Base-by-base conservation (phyloP, 2,797 vertebrate species). In the Neomorphus geoffroyi region DNA sequence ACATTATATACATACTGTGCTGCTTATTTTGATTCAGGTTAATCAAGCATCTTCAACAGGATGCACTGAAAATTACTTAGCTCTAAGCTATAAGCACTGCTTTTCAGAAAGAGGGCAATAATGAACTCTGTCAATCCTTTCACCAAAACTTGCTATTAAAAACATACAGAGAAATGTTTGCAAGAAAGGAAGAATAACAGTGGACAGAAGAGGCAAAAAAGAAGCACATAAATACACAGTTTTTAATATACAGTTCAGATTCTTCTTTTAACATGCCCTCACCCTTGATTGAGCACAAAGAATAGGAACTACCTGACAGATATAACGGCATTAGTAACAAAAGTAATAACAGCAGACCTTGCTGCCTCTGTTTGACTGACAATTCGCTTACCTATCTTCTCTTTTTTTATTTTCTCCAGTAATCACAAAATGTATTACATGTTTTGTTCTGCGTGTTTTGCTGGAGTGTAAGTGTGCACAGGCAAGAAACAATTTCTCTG, bases 401-500 rank as follows among this genome's bases (percentile, higher is more conserved):
- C 27, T 91, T 80, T 73, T 67, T 87, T 41, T 18, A 16, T 79
- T 79, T 75, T 84, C 77, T 87, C 51, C 80, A 83, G 69, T 51
- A 90, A 86, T 22, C 61, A 85, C 64, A 92, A 84, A 96, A 94
- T 60, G 43, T 86, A 90, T 90, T 88, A 78, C 70, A 64, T 70
- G 75, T 75, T 90, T 72, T 81, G 35, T 57, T 66, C n/a, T n/a
- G 32, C 2, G 1, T 46, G 32, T 80, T 84, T 89, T 87, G 66
- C 83, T 79, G 75, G 45, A 81, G 12, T 62, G 43, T 87, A 90
- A 86, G 58, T 4, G 18, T 65, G 87, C 75, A 66, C 30, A 86
- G 74, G 78, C 80, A 93, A 75, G 72, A 92, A 92, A 94, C 84
- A 93, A 94, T 92, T 95, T 96, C 64, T 89, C 80, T 90, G 88